Percentiles rank a stretch among this genome's conserved stretches.
phyloP scores from a whole-genome alignment of 2,888 invertebrate species.

The Diachrysia chrysitis region DNA sequence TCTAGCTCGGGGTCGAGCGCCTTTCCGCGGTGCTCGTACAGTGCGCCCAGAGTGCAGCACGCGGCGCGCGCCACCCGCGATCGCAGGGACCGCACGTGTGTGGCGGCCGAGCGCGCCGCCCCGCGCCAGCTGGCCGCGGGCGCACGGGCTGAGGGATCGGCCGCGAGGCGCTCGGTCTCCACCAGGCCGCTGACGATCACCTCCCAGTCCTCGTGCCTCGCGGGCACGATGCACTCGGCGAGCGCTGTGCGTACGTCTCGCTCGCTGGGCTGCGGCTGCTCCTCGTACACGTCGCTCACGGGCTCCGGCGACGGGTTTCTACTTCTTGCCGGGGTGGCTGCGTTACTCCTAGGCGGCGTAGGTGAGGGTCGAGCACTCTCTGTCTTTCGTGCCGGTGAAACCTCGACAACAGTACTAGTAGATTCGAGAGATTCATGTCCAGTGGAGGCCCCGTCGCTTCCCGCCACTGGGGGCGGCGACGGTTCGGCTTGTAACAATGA shows the following conservation, averaged over 20 bases:
- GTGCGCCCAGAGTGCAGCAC: slow-evolving; percentile 94
- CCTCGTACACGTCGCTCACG: slow-evolving; percentile 62
- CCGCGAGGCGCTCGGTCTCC: slow-evolving; percentile 91
- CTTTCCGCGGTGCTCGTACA: slow-evolving; percentile 92
- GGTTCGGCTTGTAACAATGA: slow-evolving; percentile 39
- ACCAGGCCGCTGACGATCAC: slow-evolving; percentile 92
- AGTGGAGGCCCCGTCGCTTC: slow-evolving; percentile 23
- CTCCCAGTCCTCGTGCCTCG: slow-evolving; percentile 95
- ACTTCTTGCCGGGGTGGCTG: slow-evolving; percentile 67
- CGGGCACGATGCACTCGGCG: slow-evolving; percentile 78
- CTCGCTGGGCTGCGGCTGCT: slow-evolving; percentile 57
- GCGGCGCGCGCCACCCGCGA: slow-evolving; percentile 97
- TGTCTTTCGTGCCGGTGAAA: slow-evolving; percentile 28
- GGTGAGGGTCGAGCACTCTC: slow-evolving; percentile 48
- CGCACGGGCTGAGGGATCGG: slow-evolving; percentile 91
- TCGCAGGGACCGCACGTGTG: slow-evolving; percentile 95
- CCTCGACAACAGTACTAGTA: slow-evolving; percentile 45
- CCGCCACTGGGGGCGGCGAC: slow-evolving; percentile 20
- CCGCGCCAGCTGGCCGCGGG: slow-evolving; percentile 91
- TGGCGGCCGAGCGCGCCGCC: slow-evolving; percentile 92
- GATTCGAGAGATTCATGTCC: slow-evolving; percentile 49
- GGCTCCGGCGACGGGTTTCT: slow-evolving; percentile 70
- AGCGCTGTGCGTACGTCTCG: slow-evolving; percentile 82
- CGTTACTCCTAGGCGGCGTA: slow-evolving; percentile 62
- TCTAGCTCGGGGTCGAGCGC: slow-evolving; percentile 94